Evolutionary conservation across 2,888 invertebrate genomes (phyloP).

Genomic region (Coronaproctus castanopsis): DNA sequence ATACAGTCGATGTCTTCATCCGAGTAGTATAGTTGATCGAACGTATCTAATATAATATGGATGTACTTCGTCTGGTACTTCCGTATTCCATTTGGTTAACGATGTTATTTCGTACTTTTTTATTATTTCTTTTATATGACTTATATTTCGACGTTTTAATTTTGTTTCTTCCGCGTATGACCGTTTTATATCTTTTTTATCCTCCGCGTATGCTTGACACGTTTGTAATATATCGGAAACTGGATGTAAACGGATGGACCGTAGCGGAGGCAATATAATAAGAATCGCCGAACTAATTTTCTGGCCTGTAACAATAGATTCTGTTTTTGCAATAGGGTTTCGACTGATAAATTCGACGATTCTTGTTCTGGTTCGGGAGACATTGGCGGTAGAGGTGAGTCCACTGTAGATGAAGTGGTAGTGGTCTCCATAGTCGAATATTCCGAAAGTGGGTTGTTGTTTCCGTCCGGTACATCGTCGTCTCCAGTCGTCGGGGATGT

Average conservation of each 20-base stretch:
- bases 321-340: neutral
- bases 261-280: neutral
- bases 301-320: neutral
- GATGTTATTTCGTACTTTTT: neutral
- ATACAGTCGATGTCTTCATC: neutral
- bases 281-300: neutral
- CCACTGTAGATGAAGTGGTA: neutral
- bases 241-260: neutral
- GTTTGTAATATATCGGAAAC: neutral
- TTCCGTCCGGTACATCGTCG: neutral
- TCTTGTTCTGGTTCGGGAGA: neutral
- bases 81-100: neutral
- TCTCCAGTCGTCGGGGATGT: neutral
- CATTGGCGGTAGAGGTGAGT: neutral
- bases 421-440: neutral
- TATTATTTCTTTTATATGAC: neutral
- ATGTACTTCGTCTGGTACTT: too few species aligned
- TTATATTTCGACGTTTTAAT: neutral
- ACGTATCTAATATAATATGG: too few species aligned
- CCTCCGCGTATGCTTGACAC: neutral
- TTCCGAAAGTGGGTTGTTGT: neutral
- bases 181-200: neutral
- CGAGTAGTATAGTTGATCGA: too few species aligned
- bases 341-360: neutral
- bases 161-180: neutral